Percentiles rank a stretch among this genome's conserved stretches.
Evolutionary conservation across 2,113 vertebrate species (phyloP).

Genomic region (Pseudorectes ferrugineus): DNA sequence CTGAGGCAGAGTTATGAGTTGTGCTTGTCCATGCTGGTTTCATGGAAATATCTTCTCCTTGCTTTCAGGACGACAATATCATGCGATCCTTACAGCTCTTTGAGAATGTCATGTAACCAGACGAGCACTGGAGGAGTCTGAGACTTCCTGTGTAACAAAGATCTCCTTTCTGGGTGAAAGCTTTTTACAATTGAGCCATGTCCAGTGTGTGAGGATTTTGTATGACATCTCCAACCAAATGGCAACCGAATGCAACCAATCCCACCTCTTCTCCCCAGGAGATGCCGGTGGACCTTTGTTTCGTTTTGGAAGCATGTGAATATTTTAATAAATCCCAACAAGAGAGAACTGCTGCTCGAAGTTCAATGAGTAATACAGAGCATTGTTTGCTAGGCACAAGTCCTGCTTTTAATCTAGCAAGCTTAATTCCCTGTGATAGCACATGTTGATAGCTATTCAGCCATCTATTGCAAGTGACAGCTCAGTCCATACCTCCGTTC

Average conservation of each 20-base stretch:
- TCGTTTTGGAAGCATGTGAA: slow-evolving; percentile 74
- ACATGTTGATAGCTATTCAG: slow-evolving; percentile 41
- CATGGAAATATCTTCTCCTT: not conserved
- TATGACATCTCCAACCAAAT: slow-evolving; percentile 34
- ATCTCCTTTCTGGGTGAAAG: slow-evolving; percentile 59
- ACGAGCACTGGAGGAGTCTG: not conserved
- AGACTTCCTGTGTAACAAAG: slow-evolving; percentile 47
- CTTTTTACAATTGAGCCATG: slow-evolving; percentile 62
- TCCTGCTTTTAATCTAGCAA: slow-evolving; percentile 49
- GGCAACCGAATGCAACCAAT: slow-evolving; percentile 28
- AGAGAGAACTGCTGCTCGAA: slow-evolving; percentile 58
- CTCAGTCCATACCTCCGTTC: not conserved
- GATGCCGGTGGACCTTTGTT: slow-evolving; percentile 47
- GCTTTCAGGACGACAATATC: slow-evolving; percentile 92
- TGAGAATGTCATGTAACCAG: slow-evolving; percentile 91
- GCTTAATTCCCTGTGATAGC: slow-evolving; percentile 39
- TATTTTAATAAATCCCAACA: slow-evolving; percentile 50
- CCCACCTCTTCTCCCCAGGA: slow-evolving; percentile 38
- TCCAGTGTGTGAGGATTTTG: slow-evolving; percentile 60
- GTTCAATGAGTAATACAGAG: slow-evolving; percentile 52
- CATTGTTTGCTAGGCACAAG: slow-evolving; percentile 53
- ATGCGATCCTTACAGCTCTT: slow-evolving; percentile 96
- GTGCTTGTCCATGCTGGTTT: not conserved
- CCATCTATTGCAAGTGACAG: slow-evolving; percentile 27
- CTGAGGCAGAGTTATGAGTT: accelerated